Evolutionary conservation across 2,797 vertebrate species (phyloP), one percentile per base, ranked within the genome.

Genomic region (Leucoraja ocellata): DNA sequence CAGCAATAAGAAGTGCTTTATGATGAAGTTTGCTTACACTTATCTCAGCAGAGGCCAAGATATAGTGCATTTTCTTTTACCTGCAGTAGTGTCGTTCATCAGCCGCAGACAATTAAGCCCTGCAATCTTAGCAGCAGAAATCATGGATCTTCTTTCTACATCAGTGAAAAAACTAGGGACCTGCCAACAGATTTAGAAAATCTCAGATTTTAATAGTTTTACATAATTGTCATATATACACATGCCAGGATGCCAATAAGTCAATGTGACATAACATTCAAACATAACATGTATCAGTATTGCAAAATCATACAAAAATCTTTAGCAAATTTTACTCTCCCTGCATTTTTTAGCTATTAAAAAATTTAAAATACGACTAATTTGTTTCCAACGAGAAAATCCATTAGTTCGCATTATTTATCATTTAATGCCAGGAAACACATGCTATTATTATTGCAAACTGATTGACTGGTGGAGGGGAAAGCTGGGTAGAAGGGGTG

Each of bases 51-150:
- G 7, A 68, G 86, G 32, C 32, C 0, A 90, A 36, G n/a, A 68
- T 90, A 7, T 36, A 18, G 4, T 65, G 84, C 84, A 6, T 91
- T 74, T 74, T 84, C 10, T 74, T 91, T 96, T 94, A 97, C 97
- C 97, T 96, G 96, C 97, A 93, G 97, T 97, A 93, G 96, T 97
- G 94, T 97, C 97, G 94, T 97, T 97, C 97, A 97, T 97, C 93
- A 97, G 94, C 93, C 96, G 96, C 94, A 97, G 95, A 94, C 97
- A 97, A 94, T 97, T 97, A 94, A 97, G 95, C 84, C 97, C 97
- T 93, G 97, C 97, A n/a, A 97, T 96, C 94, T 97, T 96, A 25
- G 96, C 96, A 94, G 97, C 97, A 54, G 96, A 96, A 95, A 97
- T 96, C 94, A 97, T 97, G 93, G 97, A 97, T 84, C 97, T 96